Percentiles rank a stretch among this genome's conserved stretches.
These are phyloP conservation scores for Cantharis rustica DNA, from an alignment of 2,888 invertebrate species.

Conservation along the genomic window DNA sequence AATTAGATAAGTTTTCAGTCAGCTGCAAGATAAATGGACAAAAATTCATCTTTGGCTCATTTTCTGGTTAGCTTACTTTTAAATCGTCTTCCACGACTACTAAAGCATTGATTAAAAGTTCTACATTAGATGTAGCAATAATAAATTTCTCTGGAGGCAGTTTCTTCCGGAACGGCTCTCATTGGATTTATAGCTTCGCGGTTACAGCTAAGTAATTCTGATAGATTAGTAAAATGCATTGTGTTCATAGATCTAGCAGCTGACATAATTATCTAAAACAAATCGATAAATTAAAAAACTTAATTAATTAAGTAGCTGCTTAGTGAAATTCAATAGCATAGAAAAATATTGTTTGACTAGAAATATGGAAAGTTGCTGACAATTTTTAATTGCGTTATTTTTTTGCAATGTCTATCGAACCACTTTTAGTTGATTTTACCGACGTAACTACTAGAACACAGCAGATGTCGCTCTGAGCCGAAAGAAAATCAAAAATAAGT, in stretches of 20 bases:
- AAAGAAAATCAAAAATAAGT: not conserved
- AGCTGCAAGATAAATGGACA: not conserved
- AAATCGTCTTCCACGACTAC: not conserved
- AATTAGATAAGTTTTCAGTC: too few relatives aligned
- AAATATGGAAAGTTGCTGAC: not conserved
- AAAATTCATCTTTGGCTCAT: not conserved
- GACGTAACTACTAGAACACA: not conserved
- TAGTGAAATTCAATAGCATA: not conserved
- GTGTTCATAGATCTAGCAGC: not conserved
- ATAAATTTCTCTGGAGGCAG: not conserved
- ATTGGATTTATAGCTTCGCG: not conserved
- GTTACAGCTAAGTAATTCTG: not conserved
- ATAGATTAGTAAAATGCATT: not conserved
- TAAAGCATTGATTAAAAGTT: not conserved
- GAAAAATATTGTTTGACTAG: not conserved
- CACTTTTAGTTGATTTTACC: not conserved
- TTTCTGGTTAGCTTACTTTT: not conserved
- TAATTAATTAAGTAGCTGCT: too few relatives aligned
- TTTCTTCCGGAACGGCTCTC: not conserved
- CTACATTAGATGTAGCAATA: not conserved
- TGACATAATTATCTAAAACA: not conserved
- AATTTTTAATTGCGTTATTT: not conserved
- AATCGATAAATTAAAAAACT: not conserved
- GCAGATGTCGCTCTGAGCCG: not conserved
- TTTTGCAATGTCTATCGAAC: not conserved